Percentiles rank a stretch among this genome's conserved stretches.
These are phyloP conservation scores for Bradynema listronoti DNA, from an alignment of 1,140 invertebrate species.

Conservation along the genomic window DNA sequence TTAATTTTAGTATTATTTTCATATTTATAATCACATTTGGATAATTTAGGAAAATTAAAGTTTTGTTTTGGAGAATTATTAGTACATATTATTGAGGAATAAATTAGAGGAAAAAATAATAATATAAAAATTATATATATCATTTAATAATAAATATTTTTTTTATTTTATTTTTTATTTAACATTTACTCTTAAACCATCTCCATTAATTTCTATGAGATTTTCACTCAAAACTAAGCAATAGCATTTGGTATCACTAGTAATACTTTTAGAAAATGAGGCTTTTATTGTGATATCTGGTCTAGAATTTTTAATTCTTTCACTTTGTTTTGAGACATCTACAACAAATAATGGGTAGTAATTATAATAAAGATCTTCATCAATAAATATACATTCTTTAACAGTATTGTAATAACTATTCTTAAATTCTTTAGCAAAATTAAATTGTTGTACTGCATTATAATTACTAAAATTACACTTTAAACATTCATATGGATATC, in stretches of 20 bases:
- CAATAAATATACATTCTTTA: slow-evolving; percentile 34
- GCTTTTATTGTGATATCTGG: slow-evolving; percentile 35
- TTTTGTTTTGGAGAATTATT: slow-evolving; percentile 30
- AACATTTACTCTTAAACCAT: slow-evolving; percentile 25
- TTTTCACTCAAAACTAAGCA: slow-evolving; percentile 29
- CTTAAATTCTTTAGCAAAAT: slow-evolving; percentile 35
- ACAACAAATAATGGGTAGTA: slow-evolving; percentile 33
- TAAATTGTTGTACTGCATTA: slow-evolving; percentile 33
- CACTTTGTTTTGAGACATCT: slow-evolving; percentile 32
- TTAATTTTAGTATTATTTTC: slow-evolving; percentile 31
- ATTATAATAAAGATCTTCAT: slow-evolving; percentile 31
- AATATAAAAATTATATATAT: slow-evolving; percentile 21
- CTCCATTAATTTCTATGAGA: slow-evolving; percentile 23
- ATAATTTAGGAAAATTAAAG: slow-evolving; percentile 27
- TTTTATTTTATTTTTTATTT: slow-evolving; percentile 11
- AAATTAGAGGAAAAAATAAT: slow-evolving; percentile 20
- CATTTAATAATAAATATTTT: slow-evolving; percentile 19
- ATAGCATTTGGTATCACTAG: slow-evolving; percentile 21
- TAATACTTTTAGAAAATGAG: slow-evolving; percentile 19
- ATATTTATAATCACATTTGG: slow-evolving; percentile 25
- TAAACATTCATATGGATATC: slow-evolving; percentile 39
- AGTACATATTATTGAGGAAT: slow-evolving; percentile 24
- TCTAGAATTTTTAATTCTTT: slow-evolving; percentile 30
- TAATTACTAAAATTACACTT: slow-evolving; percentile 34
- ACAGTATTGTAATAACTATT: slow-evolving; percentile 30